Conservation (phyloP, 2,113 vertebrate species). For the Alaudala cheleensis region DNA sequence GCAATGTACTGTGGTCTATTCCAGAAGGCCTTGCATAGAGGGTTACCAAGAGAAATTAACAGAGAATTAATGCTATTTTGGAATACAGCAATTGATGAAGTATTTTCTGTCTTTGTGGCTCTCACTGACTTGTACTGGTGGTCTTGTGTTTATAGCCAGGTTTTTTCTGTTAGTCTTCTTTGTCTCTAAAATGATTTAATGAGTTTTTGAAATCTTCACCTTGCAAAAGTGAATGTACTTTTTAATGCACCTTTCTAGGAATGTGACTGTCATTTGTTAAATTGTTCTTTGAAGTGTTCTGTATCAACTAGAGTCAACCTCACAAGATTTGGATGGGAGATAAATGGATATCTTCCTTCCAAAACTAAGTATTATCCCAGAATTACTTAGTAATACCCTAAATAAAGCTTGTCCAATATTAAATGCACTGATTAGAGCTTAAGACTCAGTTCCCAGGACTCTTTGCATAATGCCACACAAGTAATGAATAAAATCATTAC, state of each 20-base stretch:
- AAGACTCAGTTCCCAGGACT: neutral
- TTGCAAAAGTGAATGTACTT: neutral
- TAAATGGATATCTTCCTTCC: neutral
- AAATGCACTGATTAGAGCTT: neutral
- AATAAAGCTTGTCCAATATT: neutral
- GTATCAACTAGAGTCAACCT: neutral
- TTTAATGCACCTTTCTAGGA: neutral
- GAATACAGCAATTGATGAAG: neutral
- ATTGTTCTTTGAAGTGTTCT: neutral
- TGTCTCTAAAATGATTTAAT: neutral
- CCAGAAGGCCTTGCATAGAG: neutral
- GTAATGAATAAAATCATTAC: neutral
- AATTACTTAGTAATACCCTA: neutral
- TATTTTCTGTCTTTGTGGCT: neutral
- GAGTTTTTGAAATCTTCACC: neutral
- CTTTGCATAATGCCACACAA: neutral
- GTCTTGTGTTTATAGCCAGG: neutral
- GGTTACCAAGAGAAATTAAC: neutral
- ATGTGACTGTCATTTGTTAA: neutral
- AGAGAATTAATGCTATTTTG: neutral
- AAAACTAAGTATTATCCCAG: neutral
- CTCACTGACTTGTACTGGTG: neutral
- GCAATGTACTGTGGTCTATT: neutral
- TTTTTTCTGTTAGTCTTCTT: neutral
- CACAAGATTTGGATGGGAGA: neutral